Percentiles rank a stretch among this genome's conserved stretches.
Evolutionary conservation across 1,140 invertebrate genomes (phyloP).

Genomic region (Paraescarpia echinospica): DNA sequence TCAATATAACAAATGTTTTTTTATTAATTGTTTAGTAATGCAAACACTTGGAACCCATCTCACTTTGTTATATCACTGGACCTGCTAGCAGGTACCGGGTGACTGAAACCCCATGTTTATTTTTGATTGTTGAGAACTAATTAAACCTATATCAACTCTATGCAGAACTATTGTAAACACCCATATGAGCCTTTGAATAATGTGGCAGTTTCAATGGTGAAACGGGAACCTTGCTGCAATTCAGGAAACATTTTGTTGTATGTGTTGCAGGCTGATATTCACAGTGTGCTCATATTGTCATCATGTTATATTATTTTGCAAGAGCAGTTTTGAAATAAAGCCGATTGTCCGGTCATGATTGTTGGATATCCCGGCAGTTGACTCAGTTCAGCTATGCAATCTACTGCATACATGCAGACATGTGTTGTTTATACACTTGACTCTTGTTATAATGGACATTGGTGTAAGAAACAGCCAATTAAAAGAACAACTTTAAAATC

Average conservation of each 20-base stretch:
- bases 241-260: neutral
- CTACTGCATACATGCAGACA: neutral
- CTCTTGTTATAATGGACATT: no score
- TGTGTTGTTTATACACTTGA: no score
- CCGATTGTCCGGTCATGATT: neutral
- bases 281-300: neutral
- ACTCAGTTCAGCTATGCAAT: no score
- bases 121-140: neutral
- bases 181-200: neutral
- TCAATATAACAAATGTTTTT: neutral
- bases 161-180: neutral
- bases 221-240: neutral
- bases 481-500: no score
- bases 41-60: neutral
- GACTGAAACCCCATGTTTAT: neutral
- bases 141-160: neutral
- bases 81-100: neutral
- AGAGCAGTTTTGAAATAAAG: constrained; percentile 1
- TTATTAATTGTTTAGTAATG: neutral
- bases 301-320: neutral
- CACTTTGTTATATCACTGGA: neutral
- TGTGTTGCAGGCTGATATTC: neutral
- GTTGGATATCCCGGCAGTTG: neutral
- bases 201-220: neutral
- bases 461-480: no score